These are phyloP conservation scores for Centropyge bicolor DNA, from an alignment of 2,797 vertebrate species.

Conservation along the genomic window DNA sequence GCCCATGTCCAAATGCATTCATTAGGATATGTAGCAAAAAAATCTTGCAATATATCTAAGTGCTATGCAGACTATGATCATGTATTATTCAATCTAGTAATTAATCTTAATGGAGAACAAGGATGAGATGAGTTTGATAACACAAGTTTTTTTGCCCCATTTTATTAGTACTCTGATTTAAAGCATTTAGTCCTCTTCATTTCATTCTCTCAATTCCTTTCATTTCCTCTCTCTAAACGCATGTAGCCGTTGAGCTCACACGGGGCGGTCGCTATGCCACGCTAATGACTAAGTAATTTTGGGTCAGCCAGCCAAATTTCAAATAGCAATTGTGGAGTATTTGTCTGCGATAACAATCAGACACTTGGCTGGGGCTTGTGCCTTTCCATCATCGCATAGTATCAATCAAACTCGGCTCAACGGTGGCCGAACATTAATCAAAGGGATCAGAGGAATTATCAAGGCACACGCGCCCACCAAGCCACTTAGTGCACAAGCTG, in stretches of 20 bases:
- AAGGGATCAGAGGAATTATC: slow-evolving; percentile 16
- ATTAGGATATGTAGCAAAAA: background rate
- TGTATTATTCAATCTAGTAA: slow-evolving; percentile 6
- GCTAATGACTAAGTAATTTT: slow-evolving; percentile 63
- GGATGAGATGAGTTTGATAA: background rate
- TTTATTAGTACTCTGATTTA: slow-evolving; percentile 31
- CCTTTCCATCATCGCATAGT: slow-evolving; percentile 42
- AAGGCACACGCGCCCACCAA: slow-evolving; percentile 17
- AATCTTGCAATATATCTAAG: background rate
- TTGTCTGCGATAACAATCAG: slow-evolving; percentile 59
- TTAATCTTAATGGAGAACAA: slow-evolving; percentile 9
- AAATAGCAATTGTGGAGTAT: slow-evolving; percentile 57
- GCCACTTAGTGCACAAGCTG: background rate
- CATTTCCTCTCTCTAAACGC: slow-evolving; percentile 38
- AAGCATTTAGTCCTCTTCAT: slow-evolving; percentile 21
- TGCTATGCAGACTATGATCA: background rate
- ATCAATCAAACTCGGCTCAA: slow-evolving; percentile 64
- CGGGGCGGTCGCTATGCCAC: slow-evolving; percentile 23
- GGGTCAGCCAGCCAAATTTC: slow-evolving; percentile 50
- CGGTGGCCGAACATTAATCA: slow-evolving; percentile 61
- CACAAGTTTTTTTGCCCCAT: background rate
- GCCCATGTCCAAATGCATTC: background rate
- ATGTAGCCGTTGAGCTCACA: slow-evolving; percentile 14
- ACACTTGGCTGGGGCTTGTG: slow-evolving; percentile 32
- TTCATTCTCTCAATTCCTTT: slow-evolving; percentile 29